A percentile compares a stretch with the other conserved stretches of the same genome.
Conservation (phyloP, 2,888 invertebrate genomes). For the Psylliodes chrysocephalus region DNA sequence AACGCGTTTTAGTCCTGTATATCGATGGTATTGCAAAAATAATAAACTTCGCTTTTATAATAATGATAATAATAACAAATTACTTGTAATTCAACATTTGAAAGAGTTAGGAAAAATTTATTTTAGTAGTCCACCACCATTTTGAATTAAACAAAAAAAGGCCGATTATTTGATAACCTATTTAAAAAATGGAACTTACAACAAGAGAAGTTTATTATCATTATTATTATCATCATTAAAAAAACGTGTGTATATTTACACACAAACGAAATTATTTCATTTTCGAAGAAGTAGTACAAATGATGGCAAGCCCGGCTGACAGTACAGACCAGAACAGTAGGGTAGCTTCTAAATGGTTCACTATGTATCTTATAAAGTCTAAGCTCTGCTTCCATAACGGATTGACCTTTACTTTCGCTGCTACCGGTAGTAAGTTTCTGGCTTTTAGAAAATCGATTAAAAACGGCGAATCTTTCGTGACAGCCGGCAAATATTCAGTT, state of each 20-base stretch:
- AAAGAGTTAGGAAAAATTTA: neutral
- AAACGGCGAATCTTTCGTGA: slow-evolving; percentile 68
- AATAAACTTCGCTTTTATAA: neutral
- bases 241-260: neutral
- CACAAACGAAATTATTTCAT: neutral
- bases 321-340: slow-evolving; percentile 69
- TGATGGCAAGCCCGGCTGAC: slow-evolving; percentile 68
- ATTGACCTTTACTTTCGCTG: slow-evolving; percentile 57
- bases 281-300: slow-evolving; percentile 45
- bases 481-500: slow-evolving; percentile 71
- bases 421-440: slow-evolving; percentile 66
- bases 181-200: neutral
- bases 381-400: slow-evolving; percentile 64
- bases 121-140: neutral
- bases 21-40: neutral
- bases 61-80: no score
- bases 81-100: no score
- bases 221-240: no score
- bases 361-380: slow-evolving; percentile 64
- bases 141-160: no score
- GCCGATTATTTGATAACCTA: no score
- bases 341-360: slow-evolving; percentile 66
- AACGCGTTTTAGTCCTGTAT: neutral
- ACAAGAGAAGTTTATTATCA: neutral
- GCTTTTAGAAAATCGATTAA: slow-evolving; percentile 70